Evolutionary conservation across 2,113 vertebrate genomes (phyloP), one percentile per base, ranked within the genome.

Genomic region (Furnarius figulus): DNA sequence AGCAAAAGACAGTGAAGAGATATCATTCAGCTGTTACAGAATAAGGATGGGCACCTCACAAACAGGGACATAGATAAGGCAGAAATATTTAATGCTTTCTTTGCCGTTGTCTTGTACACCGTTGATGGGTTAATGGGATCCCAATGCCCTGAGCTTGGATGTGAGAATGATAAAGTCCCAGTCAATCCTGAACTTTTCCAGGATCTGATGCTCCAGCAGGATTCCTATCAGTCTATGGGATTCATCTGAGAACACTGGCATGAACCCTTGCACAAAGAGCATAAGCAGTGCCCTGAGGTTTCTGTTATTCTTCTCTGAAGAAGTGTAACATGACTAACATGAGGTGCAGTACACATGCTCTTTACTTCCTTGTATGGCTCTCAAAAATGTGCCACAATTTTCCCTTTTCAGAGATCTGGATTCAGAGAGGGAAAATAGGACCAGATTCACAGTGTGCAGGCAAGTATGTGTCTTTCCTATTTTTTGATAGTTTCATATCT

Each of bases 371-470:
- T 87, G 14, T 52, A 49, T 56, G 39, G 6, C 10, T 63, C 14
- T n/a, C 61, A 22, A 85, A 94, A 79, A 59, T 53, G 8, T 13
- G 22, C 4, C 14, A 25, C 7, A 28, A 1, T 72, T 87, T 78
- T 87, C 17, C 14, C 7, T 63, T 87, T 82, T 20, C 47, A 66
- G 24, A 77, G 42, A 20, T 14, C 40, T 42, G 44, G 23, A 66
- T 71, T 39, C 37, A 89, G 50, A 65, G 30, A 63, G 74, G 16
- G 5, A 87, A 61, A 2, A 67, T 11, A 91, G 14, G 16, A 23
- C 3, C 33, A 68, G 52, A 75, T 56, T 30, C 17, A 52, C 0
- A 0, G 3, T 10, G 25, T 9, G 2, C 9, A 62, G 8, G 8
- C 10, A 53, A 5, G 13, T 53, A 80, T 28, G 5, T 22, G 4